phyloP scores from a whole-genome alignment of 1,140 invertebrate species.

The Penaeus japonicus region DNA sequence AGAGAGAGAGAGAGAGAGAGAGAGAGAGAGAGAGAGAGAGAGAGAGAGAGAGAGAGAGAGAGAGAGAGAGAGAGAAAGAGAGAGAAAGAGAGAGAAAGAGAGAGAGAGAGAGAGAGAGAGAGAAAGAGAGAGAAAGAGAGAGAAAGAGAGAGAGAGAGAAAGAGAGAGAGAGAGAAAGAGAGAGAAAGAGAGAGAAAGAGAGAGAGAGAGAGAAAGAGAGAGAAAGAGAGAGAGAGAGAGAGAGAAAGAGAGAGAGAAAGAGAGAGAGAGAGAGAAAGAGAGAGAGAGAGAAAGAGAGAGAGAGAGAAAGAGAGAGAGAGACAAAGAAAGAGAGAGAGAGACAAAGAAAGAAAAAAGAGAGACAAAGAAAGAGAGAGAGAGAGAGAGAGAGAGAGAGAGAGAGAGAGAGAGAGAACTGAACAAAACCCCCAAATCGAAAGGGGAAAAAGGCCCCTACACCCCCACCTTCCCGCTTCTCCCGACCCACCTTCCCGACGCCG shows the following conservation, averaged over 20 bases:
- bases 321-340: neutral
- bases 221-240: slow-evolving; percentile 13
- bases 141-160: slow-evolving; percentile 2
- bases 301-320: neutral
- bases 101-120: neutral
- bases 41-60: neutral
- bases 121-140: neutral
- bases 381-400: neutral
- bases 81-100: neutral
- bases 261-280: neutral
- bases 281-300: neutral
- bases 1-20: neutral
- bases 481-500: too few relatives aligned
- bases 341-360: neutral
- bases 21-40: neutral
- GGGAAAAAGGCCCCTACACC: too few relatives aligned
- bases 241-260: neutral
- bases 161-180: too few relatives aligned
- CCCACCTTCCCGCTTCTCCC: too few relatives aligned
- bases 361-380: neutral
- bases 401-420: too few relatives aligned
- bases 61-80: neutral
- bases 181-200: too few relatives aligned
- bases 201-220: neutral
- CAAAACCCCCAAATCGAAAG: too few relatives aligned